Evolutionary conservation across 1,140 invertebrate genomes (phyloP).

Genomic region (Platyscapa corneri): DNA sequence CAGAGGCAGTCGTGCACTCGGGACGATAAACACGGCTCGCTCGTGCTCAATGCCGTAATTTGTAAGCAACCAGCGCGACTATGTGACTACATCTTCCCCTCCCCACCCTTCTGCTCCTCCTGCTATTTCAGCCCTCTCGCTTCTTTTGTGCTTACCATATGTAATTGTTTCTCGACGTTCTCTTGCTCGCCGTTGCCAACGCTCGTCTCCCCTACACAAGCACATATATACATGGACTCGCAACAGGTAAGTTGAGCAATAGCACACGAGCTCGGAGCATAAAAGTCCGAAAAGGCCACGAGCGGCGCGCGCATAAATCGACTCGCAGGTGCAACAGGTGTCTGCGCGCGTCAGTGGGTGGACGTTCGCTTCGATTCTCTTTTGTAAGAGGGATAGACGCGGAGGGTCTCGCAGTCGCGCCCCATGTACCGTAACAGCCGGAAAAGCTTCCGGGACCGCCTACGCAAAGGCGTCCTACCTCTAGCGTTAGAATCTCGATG

Average conservation of each 20-base stretch:
- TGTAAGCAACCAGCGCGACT: conserved; percentile 58
- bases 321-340: conserved; percentile 47
- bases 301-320: conserved; percentile 12
- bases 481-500: no score
- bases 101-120: neutral
- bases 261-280: neutral
- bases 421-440: no score
- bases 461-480: no score
- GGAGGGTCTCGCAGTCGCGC: no score
- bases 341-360: neutral
- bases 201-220: neutral
- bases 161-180: conserved; percentile 55
- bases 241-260: neutral
- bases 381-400: no score
- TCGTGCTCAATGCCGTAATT: conserved; percentile 58
- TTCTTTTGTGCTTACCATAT: conserved; percentile 52
- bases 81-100: conserved; percentile 3
- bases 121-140: conserved; percentile 1
- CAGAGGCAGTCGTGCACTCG: neutral
- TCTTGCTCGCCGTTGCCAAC: conserved; percentile 13
- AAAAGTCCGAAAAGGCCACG: conserved; percentile 1
- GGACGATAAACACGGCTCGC: conserved; percentile 16
- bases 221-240: neutral
- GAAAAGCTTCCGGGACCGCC: neutral
- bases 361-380: neutral